These are phyloP conservation scores for Aphis gossypii DNA, from an alignment of 1,140 invertebrate genomes.

Conservation along the genomic window DNA sequence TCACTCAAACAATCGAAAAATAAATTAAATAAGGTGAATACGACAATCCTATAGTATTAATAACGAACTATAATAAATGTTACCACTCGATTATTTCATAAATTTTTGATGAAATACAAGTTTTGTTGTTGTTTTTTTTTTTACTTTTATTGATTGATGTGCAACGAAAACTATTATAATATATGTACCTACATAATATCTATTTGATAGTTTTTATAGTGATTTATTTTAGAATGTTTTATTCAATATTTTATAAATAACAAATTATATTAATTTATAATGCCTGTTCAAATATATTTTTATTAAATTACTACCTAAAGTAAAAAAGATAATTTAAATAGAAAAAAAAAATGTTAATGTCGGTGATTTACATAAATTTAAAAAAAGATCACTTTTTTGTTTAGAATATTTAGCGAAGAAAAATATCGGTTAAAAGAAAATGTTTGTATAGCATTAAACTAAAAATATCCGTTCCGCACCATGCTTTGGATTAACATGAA, in stretches of 20 bases:
- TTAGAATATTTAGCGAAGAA: neutral
- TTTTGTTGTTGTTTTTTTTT: neutral
- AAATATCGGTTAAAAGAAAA: neutral
- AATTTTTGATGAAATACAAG: neutral
- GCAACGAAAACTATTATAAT: no score
- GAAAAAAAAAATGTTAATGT: slow-evolving; percentile 7
- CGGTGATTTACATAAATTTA: slow-evolving; percentile 17
- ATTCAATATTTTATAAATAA: neutral
- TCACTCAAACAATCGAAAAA: neutral
- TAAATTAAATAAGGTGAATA: neutral
- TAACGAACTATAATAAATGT: neutral
- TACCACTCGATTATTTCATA: neutral
- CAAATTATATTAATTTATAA: neutral
- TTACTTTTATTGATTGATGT: neutral
- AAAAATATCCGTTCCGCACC: neutral
- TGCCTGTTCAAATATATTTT: neutral
- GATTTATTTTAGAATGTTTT: neutral
- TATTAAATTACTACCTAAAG: neutral
- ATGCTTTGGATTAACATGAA: neutral
- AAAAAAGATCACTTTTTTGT: neutral
- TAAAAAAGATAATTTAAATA: neutral
- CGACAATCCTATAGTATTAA: neutral
- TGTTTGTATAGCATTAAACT: slow-evolving; percentile 15
- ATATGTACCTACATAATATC: neutral
- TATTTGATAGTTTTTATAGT: neutral